phyloP scores from a whole-genome alignment of 2,888 invertebrate species.

The Nebria brevicollis region DNA sequence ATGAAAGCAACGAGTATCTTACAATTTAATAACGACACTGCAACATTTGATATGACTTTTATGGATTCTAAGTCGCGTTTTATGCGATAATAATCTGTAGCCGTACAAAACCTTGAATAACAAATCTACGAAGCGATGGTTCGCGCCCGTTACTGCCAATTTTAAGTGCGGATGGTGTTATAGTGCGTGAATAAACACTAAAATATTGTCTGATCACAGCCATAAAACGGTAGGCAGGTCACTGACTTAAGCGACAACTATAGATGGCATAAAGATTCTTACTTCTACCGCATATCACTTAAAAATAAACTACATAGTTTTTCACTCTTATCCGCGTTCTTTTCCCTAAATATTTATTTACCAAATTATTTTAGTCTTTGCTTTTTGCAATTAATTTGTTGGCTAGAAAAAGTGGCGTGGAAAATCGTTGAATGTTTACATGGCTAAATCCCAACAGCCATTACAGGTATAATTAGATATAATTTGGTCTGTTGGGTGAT shows the following conservation, averaged over 20 bases:
- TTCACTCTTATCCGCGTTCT: no score
- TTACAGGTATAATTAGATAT: slow-evolving; percentile 61
- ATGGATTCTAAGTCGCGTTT: slow-evolving; percentile 26
- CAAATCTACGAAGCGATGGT: neutral
- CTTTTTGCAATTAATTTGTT: neutral
- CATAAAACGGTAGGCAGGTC: slow-evolving; percentile 45
- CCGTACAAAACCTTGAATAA: no score
- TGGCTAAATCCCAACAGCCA: slow-evolving; percentile 60
- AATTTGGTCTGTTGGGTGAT: slow-evolving; percentile 61
- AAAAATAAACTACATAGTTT: no score
- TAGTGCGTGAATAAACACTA: slow-evolving; percentile 40
- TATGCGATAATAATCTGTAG: slow-evolving; percentile 42
- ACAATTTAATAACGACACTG: slow-evolving; percentile 43
- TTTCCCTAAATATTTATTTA: no score
- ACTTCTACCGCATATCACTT: neutral
- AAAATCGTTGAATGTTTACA: slow-evolving; percentile 56
- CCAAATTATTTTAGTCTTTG: no score
- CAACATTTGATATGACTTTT: slow-evolving; percentile 46
- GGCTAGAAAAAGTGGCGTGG: slow-evolving; percentile 32
- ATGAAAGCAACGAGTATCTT: slow-evolving; percentile 32
- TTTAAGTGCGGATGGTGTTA: slow-evolving; percentile 41
- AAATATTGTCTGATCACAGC: slow-evolving; percentile 44
- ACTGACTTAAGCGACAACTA: slow-evolving; percentile 5
- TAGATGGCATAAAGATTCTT: neutral
- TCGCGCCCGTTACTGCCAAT: slow-evolving; percentile 40